phyloP scores from a whole-genome alignment of 92 coral and sea anemone species.

The Phenganax marumi region DNA sequence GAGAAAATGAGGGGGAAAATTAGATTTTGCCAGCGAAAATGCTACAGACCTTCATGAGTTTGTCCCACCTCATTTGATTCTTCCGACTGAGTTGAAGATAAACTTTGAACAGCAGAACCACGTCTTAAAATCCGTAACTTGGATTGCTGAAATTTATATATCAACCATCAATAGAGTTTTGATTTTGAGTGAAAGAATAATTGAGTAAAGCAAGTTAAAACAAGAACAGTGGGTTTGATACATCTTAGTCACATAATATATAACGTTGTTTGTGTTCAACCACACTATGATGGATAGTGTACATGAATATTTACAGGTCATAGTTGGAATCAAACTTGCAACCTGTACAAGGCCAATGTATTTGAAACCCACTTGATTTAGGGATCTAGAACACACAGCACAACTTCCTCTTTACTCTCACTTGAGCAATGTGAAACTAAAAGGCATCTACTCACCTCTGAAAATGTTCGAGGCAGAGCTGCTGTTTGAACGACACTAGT shows the following conservation, averaged over 20 bases:
- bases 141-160: slow-evolving; percentile 11
- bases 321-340: too few relatives aligned
- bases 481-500: slow-evolving; percentile 32
- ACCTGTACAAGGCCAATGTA: too few relatives aligned
- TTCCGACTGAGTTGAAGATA: slow-evolving; percentile 71
- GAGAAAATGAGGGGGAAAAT: neutral
- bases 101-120: slow-evolving; percentile 72
- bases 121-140: slow-evolving; percentile 45
- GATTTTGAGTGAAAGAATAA: too few relatives aligned
- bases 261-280: too few relatives aligned
- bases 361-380: too few relatives aligned
- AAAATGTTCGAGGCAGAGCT: slow-evolving; percentile 30
- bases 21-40: neutral
- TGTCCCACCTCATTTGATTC: slow-evolving; percentile 56
- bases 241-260: too few relatives aligned
- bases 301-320: too few relatives aligned
- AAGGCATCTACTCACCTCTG: slow-evolving; percentile 6
- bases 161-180: neutral
- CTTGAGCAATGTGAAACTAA: neutral
- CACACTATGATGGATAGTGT: too few relatives aligned
- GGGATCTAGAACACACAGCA: neutral
- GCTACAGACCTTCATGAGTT: neutral
- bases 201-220: too few relatives aligned
- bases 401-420: neutral
- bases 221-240: too few relatives aligned